A percentile compares a stretch with the other conserved stretches of the same genome.
These are phyloP conservation scores for Tangara arthus DNA, from an alignment of 2,797 vertebrate species.

Conservation along the genomic window DNA sequence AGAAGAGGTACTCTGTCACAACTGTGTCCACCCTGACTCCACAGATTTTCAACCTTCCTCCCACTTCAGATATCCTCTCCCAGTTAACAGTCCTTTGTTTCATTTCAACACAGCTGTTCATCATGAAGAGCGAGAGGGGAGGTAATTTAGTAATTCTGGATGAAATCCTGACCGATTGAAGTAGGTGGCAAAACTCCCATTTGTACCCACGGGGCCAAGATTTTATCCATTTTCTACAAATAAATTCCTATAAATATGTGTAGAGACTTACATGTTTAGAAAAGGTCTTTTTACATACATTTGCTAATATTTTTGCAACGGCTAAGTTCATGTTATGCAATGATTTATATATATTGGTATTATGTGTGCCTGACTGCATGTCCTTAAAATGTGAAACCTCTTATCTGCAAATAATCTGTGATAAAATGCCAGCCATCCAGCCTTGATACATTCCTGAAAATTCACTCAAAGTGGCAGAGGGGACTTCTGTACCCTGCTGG, in stretches of 20 bases:
- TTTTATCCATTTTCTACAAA: not conserved
- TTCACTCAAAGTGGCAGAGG: not conserved
- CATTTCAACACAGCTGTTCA: conserved; percentile 61
- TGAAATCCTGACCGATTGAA: conserved; percentile 43
- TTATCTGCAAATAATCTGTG: not conserved
- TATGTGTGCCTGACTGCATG: fast-evolving
- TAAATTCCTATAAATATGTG: not conserved
- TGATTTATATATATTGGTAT: not conserved
- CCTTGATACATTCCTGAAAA: not conserved
- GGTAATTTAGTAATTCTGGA: conserved; percentile 62
- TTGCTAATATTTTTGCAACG: not conserved
- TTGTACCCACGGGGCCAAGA: not conserved
- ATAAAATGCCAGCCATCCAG: not conserved
- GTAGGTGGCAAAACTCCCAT: conserved; percentile 45
- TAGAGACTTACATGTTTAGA: not conserved
- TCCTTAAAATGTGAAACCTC: not conserved
- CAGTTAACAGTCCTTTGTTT: conserved; percentile 47
- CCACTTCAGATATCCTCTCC: conserved; percentile 14
- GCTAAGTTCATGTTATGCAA: not conserved
- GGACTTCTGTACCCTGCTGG: not conserved
- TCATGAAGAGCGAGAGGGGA: conserved; percentile 39
- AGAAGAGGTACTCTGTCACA: not conserved
- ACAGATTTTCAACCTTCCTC: conserved; percentile 17
- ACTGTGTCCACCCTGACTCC: not conserved
- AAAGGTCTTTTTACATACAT: not conserved